Percentiles rank a stretch among this genome's conserved stretches.
phyloP scores from a whole-genome alignment of 2,113 vertebrate species.

The Chaenogobius annularis region DNA sequence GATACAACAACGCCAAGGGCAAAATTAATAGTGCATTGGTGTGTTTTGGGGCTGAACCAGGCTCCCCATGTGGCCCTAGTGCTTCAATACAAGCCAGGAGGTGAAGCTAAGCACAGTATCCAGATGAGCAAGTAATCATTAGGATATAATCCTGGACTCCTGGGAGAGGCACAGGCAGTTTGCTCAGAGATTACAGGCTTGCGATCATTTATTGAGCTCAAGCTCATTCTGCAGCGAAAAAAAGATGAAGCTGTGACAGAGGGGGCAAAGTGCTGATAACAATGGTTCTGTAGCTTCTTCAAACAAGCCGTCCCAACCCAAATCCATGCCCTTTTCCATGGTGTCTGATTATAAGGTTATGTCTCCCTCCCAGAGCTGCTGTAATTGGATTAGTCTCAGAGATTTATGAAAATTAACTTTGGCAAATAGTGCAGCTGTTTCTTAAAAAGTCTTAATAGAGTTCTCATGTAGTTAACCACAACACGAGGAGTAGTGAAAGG shows the following conservation, averaged over 20 bases:
- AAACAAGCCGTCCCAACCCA: conserved; percentile 74
- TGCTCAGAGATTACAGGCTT: conserved; percentile 75
- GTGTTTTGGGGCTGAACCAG: conserved; percentile 55
- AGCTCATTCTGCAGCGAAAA: conserved; percentile 74
- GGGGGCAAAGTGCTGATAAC: conserved; percentile 74
- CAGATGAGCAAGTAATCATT: conserved; percentile 78
- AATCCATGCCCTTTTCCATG: conserved; percentile 78
- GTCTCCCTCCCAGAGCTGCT: conserved; percentile 73
- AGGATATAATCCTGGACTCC: conserved; percentile 78
- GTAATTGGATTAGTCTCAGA: conserved; percentile 85
- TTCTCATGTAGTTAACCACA: conserved; percentile 69
- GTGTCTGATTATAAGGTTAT: conserved; percentile 82
- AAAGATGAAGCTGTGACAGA: conserved; percentile 69
- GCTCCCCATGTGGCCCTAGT: conserved; percentile 53
- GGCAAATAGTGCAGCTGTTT: conserved; percentile 62
- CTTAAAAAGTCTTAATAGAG: conserved; percentile 62
- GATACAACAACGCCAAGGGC: conserved; percentile 62
- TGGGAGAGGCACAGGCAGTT: conserved; percentile 74
- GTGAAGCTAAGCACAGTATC: conserved; percentile 75
- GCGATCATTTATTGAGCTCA: conserved; percentile 73
- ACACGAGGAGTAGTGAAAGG: conserved; percentile 41
- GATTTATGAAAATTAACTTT: conserved; percentile 83
- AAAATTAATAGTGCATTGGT: conserved; percentile 51
- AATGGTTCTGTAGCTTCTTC: conserved; percentile 76
- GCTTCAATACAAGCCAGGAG: conserved; percentile 67